phyloP scores from a whole-genome alignment of 2,888 invertebrate genomes.

The Subacronicta megacephala region DNA sequence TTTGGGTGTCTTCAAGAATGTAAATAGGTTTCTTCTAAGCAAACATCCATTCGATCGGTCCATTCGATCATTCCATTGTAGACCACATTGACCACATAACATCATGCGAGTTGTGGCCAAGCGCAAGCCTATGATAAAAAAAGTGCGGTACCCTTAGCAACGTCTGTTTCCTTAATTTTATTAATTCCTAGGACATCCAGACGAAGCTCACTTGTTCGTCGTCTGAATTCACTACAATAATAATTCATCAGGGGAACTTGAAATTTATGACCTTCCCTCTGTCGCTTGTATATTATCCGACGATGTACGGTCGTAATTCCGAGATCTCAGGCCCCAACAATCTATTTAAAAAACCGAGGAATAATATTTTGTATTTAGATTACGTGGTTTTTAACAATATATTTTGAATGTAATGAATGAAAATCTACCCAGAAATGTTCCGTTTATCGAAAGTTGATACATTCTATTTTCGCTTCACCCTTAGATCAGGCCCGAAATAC shows the following conservation, averaged over 20 bases:
- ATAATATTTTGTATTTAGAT: conserved; percentile 4
- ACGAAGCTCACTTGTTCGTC: conserved; percentile 8
- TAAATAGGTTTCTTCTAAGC: no score
- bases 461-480: conserved; percentile 45
- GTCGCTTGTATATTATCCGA: conserved; percentile 5
- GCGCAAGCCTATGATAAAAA: no score
- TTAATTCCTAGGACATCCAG: conserved; percentile 6
- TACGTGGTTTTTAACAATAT: neutral
- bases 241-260: conserved; percentile 27
- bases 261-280: conserved; percentile 28
- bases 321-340: conserved; percentile 1
- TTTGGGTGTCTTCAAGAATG: no score
- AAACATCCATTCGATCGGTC: no score
- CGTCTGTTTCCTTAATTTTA: conserved; percentile 4
- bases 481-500: conserved; percentile 36
- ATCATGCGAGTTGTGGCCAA: no score
- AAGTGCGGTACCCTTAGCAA: no score
- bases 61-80: no score
- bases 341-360: conserved; percentile 6
- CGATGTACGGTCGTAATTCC: neutral
- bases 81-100: no score
- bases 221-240: conserved; percentile 14
- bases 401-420: conserved; percentile 4
- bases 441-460: neutral
- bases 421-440: neutral